These are phyloP conservation scores for Drosophila paulistorum DNA, from an alignment of 1,140 invertebrate species.

Conservation along the genomic window DNA sequence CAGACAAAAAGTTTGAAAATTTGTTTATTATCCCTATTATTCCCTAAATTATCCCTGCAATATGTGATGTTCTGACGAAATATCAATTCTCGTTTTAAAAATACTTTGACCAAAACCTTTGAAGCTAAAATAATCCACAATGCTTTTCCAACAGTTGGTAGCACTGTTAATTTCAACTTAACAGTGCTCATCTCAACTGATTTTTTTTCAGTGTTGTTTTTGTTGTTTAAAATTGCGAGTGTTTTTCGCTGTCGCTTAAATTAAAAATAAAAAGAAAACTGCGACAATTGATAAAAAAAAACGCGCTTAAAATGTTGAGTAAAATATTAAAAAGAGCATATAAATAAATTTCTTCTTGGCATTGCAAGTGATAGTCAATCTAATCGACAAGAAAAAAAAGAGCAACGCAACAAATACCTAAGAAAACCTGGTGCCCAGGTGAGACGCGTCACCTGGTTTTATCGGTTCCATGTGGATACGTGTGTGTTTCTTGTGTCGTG, in stretches of 20 bases:
- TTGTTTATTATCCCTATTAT: background rate
- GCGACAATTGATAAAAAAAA: background rate
- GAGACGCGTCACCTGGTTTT: slow-evolving; percentile 13
- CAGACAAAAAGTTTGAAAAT: too few relatives aligned
- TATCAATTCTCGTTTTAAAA: too few relatives aligned
- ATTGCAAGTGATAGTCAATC: background rate
- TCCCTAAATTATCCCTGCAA: background rate
- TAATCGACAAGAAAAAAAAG: background rate
- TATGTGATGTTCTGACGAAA: background rate
- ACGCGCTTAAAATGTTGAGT: background rate
- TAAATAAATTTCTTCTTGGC: background rate
- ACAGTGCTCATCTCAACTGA: background rate
- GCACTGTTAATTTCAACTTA: background rate
- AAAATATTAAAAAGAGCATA: background rate
- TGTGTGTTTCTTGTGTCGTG: slow-evolving; percentile 35
- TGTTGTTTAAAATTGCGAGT: background rate
- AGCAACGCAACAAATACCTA: background rate
- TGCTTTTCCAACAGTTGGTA: background rate
- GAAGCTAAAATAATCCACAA: too few relatives aligned
- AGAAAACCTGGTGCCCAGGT: slow-evolving; percentile 10
- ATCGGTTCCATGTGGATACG: slow-evolving; percentile 14
- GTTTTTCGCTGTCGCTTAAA: background rate
- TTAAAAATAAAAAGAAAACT: background rate
- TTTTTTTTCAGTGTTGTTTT: slow-evolving; percentile 6
- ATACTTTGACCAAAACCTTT: too few relatives aligned